Percentiles rank a stretch among this genome's conserved stretches.
phyloP scores from a whole-genome alignment of 2,888 invertebrate genomes.

The Venustoraphidia nigricollis region DNA sequence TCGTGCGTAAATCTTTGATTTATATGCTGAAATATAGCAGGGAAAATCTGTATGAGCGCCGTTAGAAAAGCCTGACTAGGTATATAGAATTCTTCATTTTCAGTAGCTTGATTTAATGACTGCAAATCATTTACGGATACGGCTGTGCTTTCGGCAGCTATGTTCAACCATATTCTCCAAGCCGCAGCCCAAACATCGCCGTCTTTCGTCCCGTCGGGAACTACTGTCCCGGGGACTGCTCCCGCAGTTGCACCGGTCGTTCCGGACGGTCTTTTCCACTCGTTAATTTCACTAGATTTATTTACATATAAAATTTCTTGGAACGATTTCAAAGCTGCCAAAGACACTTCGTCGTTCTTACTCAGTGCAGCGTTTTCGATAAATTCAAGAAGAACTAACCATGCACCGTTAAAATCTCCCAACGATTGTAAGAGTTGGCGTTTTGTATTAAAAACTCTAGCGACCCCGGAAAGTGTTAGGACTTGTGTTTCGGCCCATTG shows the following conservation, averaged over 20 bases:
- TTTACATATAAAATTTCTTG: slow-evolving; percentile 78
- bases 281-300: slow-evolving; percentile 32
- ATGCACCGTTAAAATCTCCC: slow-evolving; percentile 86
- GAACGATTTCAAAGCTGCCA: slow-evolving; percentile 91
- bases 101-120: slow-evolving; percentile 8
- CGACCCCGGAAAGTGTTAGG: slow-evolving; percentile 77
- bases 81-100: slow-evolving; percentile 44
- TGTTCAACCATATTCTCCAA: slow-evolving; percentile 78
- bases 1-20: slow-evolving; percentile 41
- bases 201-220: slow-evolving; percentile 18
- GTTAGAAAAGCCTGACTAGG: slow-evolving; percentile 90
- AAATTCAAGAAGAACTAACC: slow-evolving; percentile 85
- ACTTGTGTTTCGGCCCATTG: slow-evolving; percentile 99
- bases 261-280: not conserved
- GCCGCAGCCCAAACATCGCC: slow-evolving; percentile 62
- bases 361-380: slow-evolving; percentile 85
- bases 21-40: slow-evolving; percentile 83
- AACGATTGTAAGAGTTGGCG: slow-evolving; percentile 66
- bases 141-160: slow-evolving; percentile 64
- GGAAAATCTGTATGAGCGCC: slow-evolving; percentile 89
- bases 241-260: slow-evolving; percentile 2
- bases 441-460: slow-evolving; percentile 83
- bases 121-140: no score
- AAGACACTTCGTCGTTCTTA: slow-evolving; percentile 88
- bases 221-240: slow-evolving; percentile 9